Base-by-base conservation (phyloP, 2,113 vertebrate genomes). In the Telmatochromis sp. region DNA sequence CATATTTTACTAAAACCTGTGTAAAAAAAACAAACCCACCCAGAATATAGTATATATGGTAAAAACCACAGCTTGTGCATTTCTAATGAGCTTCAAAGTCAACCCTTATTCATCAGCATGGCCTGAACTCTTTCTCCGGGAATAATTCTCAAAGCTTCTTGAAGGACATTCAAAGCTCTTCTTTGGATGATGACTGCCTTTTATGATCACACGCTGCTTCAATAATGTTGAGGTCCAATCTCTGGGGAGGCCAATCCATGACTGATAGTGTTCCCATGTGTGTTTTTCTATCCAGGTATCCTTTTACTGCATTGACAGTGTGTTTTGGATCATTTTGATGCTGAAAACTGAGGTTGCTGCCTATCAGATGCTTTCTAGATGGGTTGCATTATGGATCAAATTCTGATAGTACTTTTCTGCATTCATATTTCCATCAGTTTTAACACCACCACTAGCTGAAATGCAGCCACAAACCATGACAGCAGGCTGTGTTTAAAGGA, bases 101-200 rank as follows among this genome's bases (percentile, higher is more conserved):
- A 70, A 42, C 35, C 65, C 35, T 42, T 42, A 70, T 70, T 70
- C n/a, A 42, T 21, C 65, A 42, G n/a, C n/a, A 70, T 23, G n/a
- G n/a, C n/a, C 37, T 70, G 37, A 70, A 70, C 21, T 15, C 35
- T 60, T 65, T 70, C 35, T 70, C 21, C n/a, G 9, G 65, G n/a
- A 70, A 5, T 42, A 70, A 37, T 70, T 70, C 37, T 70, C 65
- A 23, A 42, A 42, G n/a, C 65, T 70, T 70, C 65, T 70, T 70
- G 65, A 42, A 70, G 12, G 37, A 42, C n/a, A 42, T 15, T 70
- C 12, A 70, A 9, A 70, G 35, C 35, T 40, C 35, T 40, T 68
- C 63, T 70, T 70, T 42, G 35, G 65, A 23, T 70, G 35, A 15
- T 42, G n/a, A 14, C 65, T 23, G 35, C 65, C 12, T 70, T 40